Base-by-base conservation (phyloP, 2,797 vertebrate genomes). In the Pogonophryne albipinna region DNA sequence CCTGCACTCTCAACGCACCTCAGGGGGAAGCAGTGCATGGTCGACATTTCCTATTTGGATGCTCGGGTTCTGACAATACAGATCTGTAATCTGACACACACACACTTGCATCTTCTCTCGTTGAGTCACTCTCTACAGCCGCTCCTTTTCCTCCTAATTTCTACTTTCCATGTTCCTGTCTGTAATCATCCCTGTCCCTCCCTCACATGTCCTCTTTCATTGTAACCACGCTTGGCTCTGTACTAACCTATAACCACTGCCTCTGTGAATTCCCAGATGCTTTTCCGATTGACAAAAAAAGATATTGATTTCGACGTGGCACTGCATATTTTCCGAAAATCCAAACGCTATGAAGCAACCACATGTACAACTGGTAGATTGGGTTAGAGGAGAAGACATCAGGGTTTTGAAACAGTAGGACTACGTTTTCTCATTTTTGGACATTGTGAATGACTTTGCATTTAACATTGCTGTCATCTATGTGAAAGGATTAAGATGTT, bases 121-220 rank as follows among this genome's bases (percentile, higher is more conserved):
- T 6, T 38, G 34, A 7, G 6, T 38, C 53, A 52, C 61, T 64
- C 47, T 52, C 62, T 23, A 0, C 63, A 46, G 44, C 27, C 3
- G 0, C 44, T 34, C 49, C 42, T 66, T 53, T 23, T 53, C 46
- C 17, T 74, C 60, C 57, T 79, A 86, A 88, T 76, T 78, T 74
- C 66, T 83, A 76, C 71, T 78, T 76, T 74, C 65, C 42, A 1
- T 42, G 62, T 58, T 52, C 76, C 16, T 4, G 51, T 81, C 89
- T 88, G 66, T 89, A 88, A 89, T 89, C 84, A 82, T 82, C 47
- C 58, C 64, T 42, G 68, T 85, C 61, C 64, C 38, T 86, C 85
- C 79, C 52, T 83, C 53, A 55, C 72, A 49, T 82, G 85, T 75
- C 70, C 68, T 76, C 75, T 76, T 64, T 74, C 60, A 70, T 49